phyloP scores from a whole-genome alignment of 2,888 invertebrate genomes.

The Petrolisthes manimaculis region DNA sequence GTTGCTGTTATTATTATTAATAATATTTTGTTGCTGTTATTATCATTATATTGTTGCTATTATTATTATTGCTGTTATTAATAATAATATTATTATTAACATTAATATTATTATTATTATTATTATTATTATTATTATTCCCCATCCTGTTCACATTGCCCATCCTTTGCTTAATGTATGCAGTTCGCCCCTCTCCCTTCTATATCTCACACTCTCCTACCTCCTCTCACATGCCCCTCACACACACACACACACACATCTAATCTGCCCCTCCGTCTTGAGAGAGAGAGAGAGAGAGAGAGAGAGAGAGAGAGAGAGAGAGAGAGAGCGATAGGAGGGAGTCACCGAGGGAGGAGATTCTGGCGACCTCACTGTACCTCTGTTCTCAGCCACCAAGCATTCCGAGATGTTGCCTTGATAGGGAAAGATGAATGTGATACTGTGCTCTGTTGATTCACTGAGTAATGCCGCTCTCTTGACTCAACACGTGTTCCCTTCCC shows the following conservation, averaged over 20 bases:
- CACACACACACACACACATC: no score
- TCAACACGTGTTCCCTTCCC: slow-evolving; percentile 29
- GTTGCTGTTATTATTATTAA: no score
- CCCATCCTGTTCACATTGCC: no score
- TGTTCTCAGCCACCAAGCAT: slow-evolving; percentile 25
- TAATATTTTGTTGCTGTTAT: no score
- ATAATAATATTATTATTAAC: no score
- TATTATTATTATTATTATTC: no score
- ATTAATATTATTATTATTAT: no score
- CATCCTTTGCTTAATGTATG: no score
- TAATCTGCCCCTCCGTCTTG: neutral
- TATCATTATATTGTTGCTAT: no score
- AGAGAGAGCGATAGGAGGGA: neutral
- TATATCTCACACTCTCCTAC: neutral
- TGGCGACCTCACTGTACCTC: slow-evolving; percentile 15
- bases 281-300: neutral
- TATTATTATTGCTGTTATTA: no score
- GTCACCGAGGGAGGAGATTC: slow-evolving; percentile 16
- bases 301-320: slow-evolving; percentile 1
- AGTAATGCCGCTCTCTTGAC: slow-evolving; percentile 24
- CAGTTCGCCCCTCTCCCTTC: no score
- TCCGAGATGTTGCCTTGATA: slow-evolving; percentile 40
- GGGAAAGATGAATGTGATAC: slow-evolving; percentile 55
- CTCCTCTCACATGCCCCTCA: neutral
- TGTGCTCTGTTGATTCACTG: slow-evolving; percentile 56